A percentile compares a stretch with the other conserved stretches of the same genome.
Evolutionary conservation across 2,888 invertebrate genomes (phyloP).

Genomic region (Cosmia trapezina): DNA sequence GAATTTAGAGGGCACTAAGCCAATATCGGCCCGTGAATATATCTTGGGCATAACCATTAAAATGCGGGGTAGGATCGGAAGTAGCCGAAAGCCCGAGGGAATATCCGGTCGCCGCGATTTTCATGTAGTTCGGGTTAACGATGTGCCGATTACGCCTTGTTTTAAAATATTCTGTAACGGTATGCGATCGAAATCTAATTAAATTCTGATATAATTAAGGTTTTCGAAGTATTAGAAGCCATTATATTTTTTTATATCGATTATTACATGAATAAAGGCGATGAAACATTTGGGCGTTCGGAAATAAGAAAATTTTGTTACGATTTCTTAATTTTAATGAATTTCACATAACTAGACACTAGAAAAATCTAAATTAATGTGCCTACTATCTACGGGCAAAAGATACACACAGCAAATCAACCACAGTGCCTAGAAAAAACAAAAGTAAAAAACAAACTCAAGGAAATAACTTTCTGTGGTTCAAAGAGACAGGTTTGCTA

Average conservation of each 20-base stretch:
- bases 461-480: slow-evolving; percentile 37
- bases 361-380: slow-evolving; percentile 1
- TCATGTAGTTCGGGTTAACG: slow-evolving; percentile 42
- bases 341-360: neutral
- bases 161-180: slow-evolving; percentile 40
- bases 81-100: slow-evolving; percentile 35
- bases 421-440: neutral
- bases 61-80: slow-evolving; percentile 55
- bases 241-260: neutral
- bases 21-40: slow-evolving; percentile 58
- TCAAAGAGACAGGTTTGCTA: slow-evolving; percentile 17
- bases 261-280: neutral
- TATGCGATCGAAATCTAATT: slow-evolving; percentile 20
- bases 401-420: slow-evolving; percentile 26
- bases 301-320: neutral
- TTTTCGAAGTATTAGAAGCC: slow-evolving; percentile 19
- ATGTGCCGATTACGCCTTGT: slow-evolving; percentile 32
- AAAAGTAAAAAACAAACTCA: slow-evolving; percentile 28
- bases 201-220: slow-evolving; percentile 12
- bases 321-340: neutral
- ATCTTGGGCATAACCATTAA: slow-evolving; percentile 55
- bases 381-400: slow-evolving; percentile 20
- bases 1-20: slow-evolving; percentile 51
- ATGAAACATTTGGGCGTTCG: neutral
- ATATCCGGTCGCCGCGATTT: slow-evolving; percentile 54